A percentile compares a stretch with the other conserved stretches of the same genome.
These are phyloP conservation scores for Drosophila nigrodunni DNA, from an alignment of 1,140 invertebrate genomes.

Conservation along the genomic window DNA sequence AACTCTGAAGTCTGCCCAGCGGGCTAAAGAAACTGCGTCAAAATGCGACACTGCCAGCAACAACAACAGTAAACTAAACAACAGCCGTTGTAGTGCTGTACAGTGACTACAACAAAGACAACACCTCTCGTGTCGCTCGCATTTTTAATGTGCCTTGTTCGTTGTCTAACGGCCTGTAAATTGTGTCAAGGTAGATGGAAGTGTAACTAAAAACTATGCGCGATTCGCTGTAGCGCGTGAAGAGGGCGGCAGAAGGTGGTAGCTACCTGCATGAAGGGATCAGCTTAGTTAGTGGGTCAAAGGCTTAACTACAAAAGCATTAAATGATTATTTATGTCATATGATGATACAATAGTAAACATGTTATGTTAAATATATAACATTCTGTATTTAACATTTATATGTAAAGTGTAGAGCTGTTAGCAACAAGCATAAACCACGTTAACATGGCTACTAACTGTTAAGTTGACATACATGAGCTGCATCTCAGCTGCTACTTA, in stretches of 20 bases:
- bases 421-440: background rate
- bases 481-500: background rate
- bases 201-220: conserved; percentile 37
- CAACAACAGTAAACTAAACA: conserved; percentile 27
- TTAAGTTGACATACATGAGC: too few relatives aligned
- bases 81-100: conserved; percentile 4
- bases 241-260: background rate
- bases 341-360: too few relatives aligned
- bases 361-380: background rate
- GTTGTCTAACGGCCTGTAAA: conserved; percentile 74
- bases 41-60: conserved; percentile 58
- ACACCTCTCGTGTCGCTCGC: conserved; percentile 48
- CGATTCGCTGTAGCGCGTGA: background rate
- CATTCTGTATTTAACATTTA: conserved; percentile 1
- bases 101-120: conserved; percentile 25
- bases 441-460: too few relatives aligned
- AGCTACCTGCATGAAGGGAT: background rate
- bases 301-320: conserved; percentile 14
- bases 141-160: conserved; percentile 71
- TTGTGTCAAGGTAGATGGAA: conserved; percentile 69
- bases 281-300: conserved; percentile 1
- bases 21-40: conserved; percentile 65
- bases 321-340: conserved; percentile 22
- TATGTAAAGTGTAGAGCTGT: too few relatives aligned
- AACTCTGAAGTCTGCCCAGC: conserved; percentile 56